A percentile compares a stretch with the other conserved stretches of the same genome.
Conservation (phyloP, 2,888 invertebrate species). For the Meiosimyza platycephala region DNA sequence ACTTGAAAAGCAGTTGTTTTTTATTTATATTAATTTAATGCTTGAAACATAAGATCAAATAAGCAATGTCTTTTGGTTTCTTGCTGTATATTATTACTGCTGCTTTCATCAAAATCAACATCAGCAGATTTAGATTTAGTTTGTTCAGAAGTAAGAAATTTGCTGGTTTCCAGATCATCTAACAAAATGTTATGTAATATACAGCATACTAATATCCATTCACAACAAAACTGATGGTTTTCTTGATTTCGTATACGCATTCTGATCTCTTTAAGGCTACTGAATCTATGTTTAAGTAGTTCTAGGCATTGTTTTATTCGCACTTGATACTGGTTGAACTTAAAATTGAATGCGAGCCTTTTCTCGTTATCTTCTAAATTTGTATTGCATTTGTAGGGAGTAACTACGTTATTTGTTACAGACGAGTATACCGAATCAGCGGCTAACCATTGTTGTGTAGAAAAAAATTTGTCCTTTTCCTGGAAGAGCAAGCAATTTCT, state of each 20-base stretch:
- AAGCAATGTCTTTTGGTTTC: no score
- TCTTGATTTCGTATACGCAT: conserved; percentile 6
- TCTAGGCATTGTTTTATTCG: conserved; percentile 17
- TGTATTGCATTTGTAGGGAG: conserved; percentile 31
- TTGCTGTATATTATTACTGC: no score
- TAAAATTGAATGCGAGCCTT: conserved; percentile 25
- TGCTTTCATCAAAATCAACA: no score
- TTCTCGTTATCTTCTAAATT: conserved; percentile 11
- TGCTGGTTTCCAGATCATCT: neutral
- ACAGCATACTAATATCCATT: conserved; percentile 17
- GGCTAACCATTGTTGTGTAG: conserved; percentile 27
- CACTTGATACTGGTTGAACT: conserved; percentile 24
- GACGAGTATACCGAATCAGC: conserved; percentile 27
- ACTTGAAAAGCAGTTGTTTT: no score
- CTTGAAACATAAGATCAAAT: no score
- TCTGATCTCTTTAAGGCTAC: conserved; percentile 22
- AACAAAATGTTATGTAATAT: conserved; percentile 26
- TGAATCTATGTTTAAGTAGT: conserved; percentile 10
- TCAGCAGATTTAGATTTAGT: no score
- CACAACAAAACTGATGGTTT: conserved; percentile 22
- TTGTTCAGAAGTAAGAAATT: no score
- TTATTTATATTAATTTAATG: no score
- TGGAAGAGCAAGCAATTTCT: no score
- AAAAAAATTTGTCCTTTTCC: conserved; percentile 26
- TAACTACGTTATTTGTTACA: conserved; percentile 25